Conservation (phyloP, 1,140 invertebrate species). For the Lordiphosa collinella region DNA sequence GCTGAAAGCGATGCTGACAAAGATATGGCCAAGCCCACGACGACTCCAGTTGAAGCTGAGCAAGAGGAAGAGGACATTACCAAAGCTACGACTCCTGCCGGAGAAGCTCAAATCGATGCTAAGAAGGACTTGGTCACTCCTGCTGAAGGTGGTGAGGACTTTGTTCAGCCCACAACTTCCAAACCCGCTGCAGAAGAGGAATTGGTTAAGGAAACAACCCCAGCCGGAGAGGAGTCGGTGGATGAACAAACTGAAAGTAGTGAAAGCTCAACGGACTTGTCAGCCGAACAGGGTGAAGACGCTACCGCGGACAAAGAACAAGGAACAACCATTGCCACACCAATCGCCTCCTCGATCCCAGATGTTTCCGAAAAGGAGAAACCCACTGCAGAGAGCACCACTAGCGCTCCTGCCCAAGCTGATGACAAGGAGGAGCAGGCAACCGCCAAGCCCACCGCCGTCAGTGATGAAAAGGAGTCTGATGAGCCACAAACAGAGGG, state of each 20-base stretch:
- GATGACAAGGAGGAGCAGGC: constrained; percentile 27
- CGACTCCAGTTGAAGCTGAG: constrained; percentile 1
- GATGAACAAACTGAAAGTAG: constrained; percentile 15
- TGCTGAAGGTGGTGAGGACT: constrained; percentile 6
- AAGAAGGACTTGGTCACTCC: constrained; percentile 18
- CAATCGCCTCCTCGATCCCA: constrained; percentile 26
- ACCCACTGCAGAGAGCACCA: constrained; percentile 18
- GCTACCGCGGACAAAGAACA: constrained; percentile 8
- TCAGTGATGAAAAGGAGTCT: constrained; percentile 24
- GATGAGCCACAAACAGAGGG: constrained; percentile 23
- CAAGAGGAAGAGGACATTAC: constrained; percentile 20
- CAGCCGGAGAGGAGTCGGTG: constrained; percentile 15
- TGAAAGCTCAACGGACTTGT: constrained; percentile 32
- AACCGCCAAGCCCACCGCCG: constrained; percentile 6
- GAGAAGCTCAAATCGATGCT: background rate
- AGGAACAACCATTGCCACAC: constrained; percentile 13
- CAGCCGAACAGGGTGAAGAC: constrained; percentile 20
- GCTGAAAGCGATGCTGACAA: constrained; percentile 1
- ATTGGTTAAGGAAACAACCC: constrained; percentile 27
- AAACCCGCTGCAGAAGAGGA: constrained; percentile 14
- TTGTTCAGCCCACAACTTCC: constrained; percentile 4
- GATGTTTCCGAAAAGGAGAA: constrained; percentile 12
- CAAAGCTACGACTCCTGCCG: constrained; percentile 29
- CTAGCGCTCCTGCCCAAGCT: constrained; percentile 12
- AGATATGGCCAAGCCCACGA: constrained; percentile 16